Evolutionary conservation across 2,113 vertebrate genomes (phyloP).

Genomic region (Pituophis catenifer): DNA sequence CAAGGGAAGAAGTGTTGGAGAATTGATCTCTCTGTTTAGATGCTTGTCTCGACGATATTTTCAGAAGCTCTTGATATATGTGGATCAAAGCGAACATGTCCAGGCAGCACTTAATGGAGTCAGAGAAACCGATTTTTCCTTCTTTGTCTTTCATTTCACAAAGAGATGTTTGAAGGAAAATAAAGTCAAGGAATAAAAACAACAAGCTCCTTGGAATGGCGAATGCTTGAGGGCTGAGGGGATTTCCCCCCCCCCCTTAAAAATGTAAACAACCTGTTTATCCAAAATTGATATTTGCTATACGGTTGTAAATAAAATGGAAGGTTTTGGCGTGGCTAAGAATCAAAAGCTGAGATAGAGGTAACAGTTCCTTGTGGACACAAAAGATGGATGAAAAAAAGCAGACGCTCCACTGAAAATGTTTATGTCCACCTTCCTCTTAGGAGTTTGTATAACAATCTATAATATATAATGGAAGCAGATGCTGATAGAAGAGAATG

Average conservation of each 20-base stretch:
- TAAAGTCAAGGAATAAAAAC: background rate
- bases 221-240: background rate
- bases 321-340: background rate
- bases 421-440: background rate
- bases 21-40: constrained; percentile 2
- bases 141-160: background rate
- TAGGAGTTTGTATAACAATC: background rate
- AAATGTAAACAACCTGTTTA: background rate
- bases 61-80: background rate
- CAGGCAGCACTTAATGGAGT: background rate
- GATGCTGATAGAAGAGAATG: too few relatives aligned
- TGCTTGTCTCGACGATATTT: background rate
- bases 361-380: background rate
- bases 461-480: too few relatives aligned
- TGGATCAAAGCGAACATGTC: constrained; percentile 11
- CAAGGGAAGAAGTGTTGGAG: background rate
- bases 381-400: background rate
- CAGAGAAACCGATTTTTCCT: background rate
- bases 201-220: background rate
- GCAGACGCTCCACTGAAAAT: background rate
- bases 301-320: background rate
- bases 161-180: background rate
- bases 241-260: too few relatives aligned
- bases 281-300: background rate
- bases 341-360: background rate